Evolutionary conservation across 2,113 vertebrate genomes (phyloP), one percentile per base, ranked within the genome.

Genomic region (Onychorhynchus coronatus): DNA sequence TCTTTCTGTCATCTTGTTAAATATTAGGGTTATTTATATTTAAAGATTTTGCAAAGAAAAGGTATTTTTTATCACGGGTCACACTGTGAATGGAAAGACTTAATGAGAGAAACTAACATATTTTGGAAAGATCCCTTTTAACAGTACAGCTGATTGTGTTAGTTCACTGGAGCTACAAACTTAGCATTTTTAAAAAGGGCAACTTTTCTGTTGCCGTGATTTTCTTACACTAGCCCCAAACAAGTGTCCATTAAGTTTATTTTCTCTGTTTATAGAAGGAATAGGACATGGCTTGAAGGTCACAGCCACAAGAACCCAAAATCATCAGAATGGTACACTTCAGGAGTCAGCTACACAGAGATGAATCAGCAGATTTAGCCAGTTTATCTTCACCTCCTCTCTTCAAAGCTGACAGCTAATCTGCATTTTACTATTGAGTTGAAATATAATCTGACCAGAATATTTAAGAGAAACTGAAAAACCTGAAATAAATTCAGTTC

Each of bases 1-100:
- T 95, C 77, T 82, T 95, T 87, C 83, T 95, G 87, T 92, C 89
- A 93, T 88, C 94, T 82, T 89, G 77, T 79, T 94, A 95, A 95
- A 76, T 91, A 66, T 95, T 61, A 89, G 31, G 15, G 72, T 91
- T 95, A n/a, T 91, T 65, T 53, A 74, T 87, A 76, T 89, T 78
- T 67, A n/a, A 72, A 79, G 56, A 65, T 78, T 85, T 95, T 91
- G 13, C 47, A 91, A 91, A 84, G 30, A 74, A 28, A 41, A 61
- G 4, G 13, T 53, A 35, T 76, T 88, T 90, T 94, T 94, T 85
- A 55, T 91, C 19, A 66, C 50, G 58, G 59, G 37, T 93, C 49
- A 76, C 23, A 24, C 41, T 77, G 47, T 70, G 66, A 92, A 42
- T n/a, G 22, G 35, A 84, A 82, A 61, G 39, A 75, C 31, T 44